Conservation (phyloP, 2,888 invertebrate species). For the Mellilla xanthometata region DNA sequence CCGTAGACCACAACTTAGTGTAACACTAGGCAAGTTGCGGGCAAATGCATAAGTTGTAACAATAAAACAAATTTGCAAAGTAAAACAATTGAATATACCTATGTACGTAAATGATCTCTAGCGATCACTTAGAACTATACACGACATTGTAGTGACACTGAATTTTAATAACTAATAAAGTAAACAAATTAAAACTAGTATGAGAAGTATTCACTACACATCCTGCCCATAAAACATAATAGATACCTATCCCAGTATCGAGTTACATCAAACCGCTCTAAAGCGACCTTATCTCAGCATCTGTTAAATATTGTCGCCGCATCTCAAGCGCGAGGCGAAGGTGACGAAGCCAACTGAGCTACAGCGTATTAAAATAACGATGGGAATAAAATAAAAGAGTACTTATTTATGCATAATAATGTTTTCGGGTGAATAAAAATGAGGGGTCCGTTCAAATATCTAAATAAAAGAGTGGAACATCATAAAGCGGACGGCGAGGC, state of each 20-base stretch:
- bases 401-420: conserved; percentile 78
- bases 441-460: conserved; percentile 73
- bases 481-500: conserved; percentile 64
- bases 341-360: conserved; percentile 70
- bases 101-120: no score
- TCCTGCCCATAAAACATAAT: conserved; percentile 64
- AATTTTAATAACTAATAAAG: conserved; percentile 2
- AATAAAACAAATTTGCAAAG: no score
- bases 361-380: conserved; percentile 78
- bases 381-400: conserved; percentile 74
- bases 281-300: conserved; percentile 71
- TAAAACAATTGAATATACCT: no score
- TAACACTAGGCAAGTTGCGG: no score
- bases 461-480: conserved; percentile 76
- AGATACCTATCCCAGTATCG: conserved; percentile 59
- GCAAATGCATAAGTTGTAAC: no score
- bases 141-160: no score
- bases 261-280: conserved; percentile 72
- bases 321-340: conserved; percentile 63
- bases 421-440: conserved; percentile 74
- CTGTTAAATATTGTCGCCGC: conserved; percentile 72
- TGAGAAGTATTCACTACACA: conserved; percentile 36
- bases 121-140: no score
- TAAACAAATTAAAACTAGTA: conserved; percentile 15
- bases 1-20: no score